These are phyloP conservation scores for Spilogale gracilis DNA, from an alignment of 2,113 vertebrate species.

Conservation along the genomic window DNA sequence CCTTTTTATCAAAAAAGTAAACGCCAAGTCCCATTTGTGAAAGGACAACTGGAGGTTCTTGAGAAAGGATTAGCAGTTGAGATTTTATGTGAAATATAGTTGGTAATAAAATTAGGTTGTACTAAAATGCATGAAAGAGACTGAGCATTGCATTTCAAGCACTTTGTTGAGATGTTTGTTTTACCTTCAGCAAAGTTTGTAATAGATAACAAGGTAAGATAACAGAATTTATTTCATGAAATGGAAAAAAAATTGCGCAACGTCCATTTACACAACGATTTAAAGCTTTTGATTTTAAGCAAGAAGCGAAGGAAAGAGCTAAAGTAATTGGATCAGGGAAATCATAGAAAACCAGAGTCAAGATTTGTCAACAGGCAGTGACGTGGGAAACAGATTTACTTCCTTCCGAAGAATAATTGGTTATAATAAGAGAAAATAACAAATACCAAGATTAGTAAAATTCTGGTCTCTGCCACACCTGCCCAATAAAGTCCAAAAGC, in stretches of 20 bases:
- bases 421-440: neutral
- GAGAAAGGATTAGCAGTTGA: neutral
- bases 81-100: neutral
- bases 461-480: neutral
- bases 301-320: constrained; percentile 13
- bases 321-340: neutral
- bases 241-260: constrained; percentile 68
- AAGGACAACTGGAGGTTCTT: neutral
- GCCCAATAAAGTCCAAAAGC: neutral
- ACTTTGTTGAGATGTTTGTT: constrained; percentile 48
- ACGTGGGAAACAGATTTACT: neutral
- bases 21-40: neutral
- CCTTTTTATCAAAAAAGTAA: constrained; percentile 65
- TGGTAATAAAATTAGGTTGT: constrained; percentile 22
- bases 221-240: constrained; percentile 51
- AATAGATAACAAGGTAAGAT: constrained; percentile 52
- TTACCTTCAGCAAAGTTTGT: constrained; percentile 68
- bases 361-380: neutral
- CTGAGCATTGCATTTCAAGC: neutral
- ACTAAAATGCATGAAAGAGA: neutral
- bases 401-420: neutral
- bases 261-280: constrained; percentile 30
- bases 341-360: neutral
- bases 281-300: constrained; percentile 20
- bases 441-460: neutral